A percentile compares a stretch with the other conserved stretches of the same genome.
phyloP scores from a whole-genome alignment of 2,113 vertebrate species.

The Mus spicilegus region DNA sequence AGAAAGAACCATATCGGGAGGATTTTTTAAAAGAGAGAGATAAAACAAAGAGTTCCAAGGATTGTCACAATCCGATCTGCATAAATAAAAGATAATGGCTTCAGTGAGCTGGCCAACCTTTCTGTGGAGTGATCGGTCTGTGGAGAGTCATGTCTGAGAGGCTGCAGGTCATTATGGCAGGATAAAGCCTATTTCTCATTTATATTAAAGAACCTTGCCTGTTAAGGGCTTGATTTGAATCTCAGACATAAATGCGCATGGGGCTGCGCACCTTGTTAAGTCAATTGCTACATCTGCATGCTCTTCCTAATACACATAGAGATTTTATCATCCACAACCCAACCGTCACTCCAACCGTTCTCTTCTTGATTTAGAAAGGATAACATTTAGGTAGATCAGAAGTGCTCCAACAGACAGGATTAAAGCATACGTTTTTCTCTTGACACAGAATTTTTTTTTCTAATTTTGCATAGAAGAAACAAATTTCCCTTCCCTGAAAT shows the following conservation, averaged over 20 bases:
- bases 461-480: conserved; percentile 41
- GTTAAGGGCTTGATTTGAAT: conserved; percentile 82
- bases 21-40: conserved; percentile 49
- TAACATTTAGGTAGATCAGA: conserved; percentile 62
- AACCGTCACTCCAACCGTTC: conserved; percentile 50
- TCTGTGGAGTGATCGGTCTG: conserved; percentile 76
- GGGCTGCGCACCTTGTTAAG: conserved; percentile 79
- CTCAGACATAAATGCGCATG: conserved; percentile 73
- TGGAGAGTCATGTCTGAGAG: conserved; percentile 80
- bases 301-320: conserved; percentile 64
- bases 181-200: conserved; percentile 82
- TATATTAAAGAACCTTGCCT: conserved; percentile 82
- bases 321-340: conserved; percentile 68
- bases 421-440: conserved; percentile 45
- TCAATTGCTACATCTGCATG: conserved; percentile 76
- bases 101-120: conserved; percentile 73
- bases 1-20: conserved; percentile 57
- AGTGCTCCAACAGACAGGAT: neutral
- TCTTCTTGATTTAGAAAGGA: conserved; percentile 67
- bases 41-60: conserved; percentile 75
- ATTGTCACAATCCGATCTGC: conserved; percentile 81
- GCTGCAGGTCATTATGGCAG: conserved; percentile 79
- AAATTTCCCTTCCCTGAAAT: conserved; percentile 37
- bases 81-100: conserved; percentile 83
- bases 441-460: conserved; percentile 16